Evolutionary conservation across 2,797 vertebrate genomes (phyloP), one percentile per base, ranked within the genome.

Genomic region (Apogon talboti): DNA sequence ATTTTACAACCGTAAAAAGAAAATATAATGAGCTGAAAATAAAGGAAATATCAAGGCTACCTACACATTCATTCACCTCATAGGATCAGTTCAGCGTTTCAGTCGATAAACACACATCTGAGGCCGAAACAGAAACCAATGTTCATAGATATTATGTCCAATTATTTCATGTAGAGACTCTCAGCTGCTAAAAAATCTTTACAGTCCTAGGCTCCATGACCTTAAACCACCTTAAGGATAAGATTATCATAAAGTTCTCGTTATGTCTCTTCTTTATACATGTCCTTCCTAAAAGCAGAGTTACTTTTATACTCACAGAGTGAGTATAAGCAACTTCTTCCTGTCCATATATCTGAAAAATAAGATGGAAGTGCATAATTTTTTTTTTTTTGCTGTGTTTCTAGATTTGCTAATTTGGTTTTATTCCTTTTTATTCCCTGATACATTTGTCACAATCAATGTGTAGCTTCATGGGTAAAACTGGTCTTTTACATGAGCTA

Each of bases 11-110:
- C 28, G 18, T 45, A 58, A 88, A 82, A 83, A 59, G 67, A 73
- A 70, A 54, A 44, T 58, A 79, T 90, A 91, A 91, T 89, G 80
- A 89, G 79, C 71, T 67, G 76, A 78, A 83, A 88, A 82, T 78
- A 77, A 81, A 74, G 33, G 19, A 71, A 71, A 84, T 60, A 68
- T 57, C 79, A 71, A 71, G 33, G 48, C 65, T 44, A 48, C 66
- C 50, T 80, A 51, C 46, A 38, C 14, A 65, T 82, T 86, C 73
- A 63, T 83, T 87, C 72, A 72, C 83, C 77, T 84, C 54, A 56
- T 11, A 40, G 50, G 66, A 83, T 40, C 60, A 43, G 68, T 60
- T 68, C 57, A 65, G 59, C 58, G 60, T 68, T 69, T 67, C 56
- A 62, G 71, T 82, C 74, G 68, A 81, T 69, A 82, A 79, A 73